Percentiles rank a stretch among this genome's conserved stretches.
Conservation (phyloP, 1,140 invertebrate genomes). For the Zaprionus ornatus region DNA sequence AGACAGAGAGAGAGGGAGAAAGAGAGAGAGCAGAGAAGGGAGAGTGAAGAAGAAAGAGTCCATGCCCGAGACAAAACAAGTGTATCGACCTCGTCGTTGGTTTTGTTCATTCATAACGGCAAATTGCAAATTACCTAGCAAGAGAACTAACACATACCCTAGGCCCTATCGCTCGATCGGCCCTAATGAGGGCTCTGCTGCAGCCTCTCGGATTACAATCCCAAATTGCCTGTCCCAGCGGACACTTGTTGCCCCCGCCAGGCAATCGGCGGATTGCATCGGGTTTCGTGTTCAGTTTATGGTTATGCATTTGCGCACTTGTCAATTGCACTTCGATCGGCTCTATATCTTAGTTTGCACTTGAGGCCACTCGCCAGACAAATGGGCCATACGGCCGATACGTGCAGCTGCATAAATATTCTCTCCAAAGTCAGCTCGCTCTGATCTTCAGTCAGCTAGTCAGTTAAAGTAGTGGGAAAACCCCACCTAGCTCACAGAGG, state of each 20-base stretch:
- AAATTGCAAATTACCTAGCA: conserved; percentile 13
- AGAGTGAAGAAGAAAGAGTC: conserved; percentile 10
- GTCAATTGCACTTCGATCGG: conserved; percentile 73
- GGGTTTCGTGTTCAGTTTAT: conserved; percentile 68
- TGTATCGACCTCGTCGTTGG: conserved; percentile 67
- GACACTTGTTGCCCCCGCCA: conserved; percentile 64
- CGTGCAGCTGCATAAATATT: conserved; percentile 80
- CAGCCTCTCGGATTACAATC: conserved; percentile 51
- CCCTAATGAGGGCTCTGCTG: background rate
- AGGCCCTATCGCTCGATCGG: conserved; percentile 1
- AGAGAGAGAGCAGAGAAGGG: conserved; percentile 26
- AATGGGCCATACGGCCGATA: conserved; percentile 45
- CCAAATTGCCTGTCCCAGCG: conserved; percentile 29
- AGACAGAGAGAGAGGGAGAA: conserved; percentile 26
- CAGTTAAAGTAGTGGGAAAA: background rate
- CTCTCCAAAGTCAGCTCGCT: background rate
- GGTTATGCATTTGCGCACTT: conserved; percentile 78
- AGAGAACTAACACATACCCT: background rate
- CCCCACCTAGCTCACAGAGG: background rate
- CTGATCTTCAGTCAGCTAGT: background rate
- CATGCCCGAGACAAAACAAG: conserved; percentile 34
- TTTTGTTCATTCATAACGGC: conserved; percentile 52
- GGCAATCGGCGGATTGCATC: conserved; percentile 39
- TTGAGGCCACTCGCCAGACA: conserved; percentile 49
- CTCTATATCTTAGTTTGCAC: conserved; percentile 10